These are phyloP conservation scores for Clitarchus hookeri DNA, from an alignment of 2,888 invertebrate genomes.

Conservation along the genomic window DNA sequence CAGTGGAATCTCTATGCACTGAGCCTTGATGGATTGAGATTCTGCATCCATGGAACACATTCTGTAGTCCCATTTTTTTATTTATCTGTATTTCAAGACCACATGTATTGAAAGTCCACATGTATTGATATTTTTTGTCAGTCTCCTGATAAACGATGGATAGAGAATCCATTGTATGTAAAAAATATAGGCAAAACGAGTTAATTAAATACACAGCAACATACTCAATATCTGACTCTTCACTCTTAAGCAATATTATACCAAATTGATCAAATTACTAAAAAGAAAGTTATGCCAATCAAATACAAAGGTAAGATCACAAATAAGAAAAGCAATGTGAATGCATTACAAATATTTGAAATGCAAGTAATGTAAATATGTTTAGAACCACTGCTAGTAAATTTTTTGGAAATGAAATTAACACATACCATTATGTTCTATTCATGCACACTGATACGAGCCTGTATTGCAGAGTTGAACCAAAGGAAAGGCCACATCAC, in stretches of 20 bases:
- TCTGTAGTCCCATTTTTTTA: too few species aligned
- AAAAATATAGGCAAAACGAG: not conserved
- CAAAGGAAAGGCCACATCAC: not conserved
- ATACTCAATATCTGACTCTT: not conserved
- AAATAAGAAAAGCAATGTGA: not conserved
- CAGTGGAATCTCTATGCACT: too few species aligned
- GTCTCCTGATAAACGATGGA: too few species aligned
- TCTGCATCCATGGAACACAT: too few species aligned
- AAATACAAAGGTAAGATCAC: not conserved
- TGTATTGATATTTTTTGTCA: too few species aligned
- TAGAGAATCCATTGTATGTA: not conserved
- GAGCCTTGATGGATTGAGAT: too few species aligned
- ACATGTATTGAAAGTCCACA: too few species aligned
- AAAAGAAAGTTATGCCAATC: not conserved
- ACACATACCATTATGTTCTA: not conserved
- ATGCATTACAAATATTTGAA: not conserved
- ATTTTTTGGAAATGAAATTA: not conserved
- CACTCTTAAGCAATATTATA: not conserved
- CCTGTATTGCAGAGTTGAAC: not conserved
- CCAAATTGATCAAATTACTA: not conserved
- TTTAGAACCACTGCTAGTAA: not conserved
- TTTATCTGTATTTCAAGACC: too few species aligned
- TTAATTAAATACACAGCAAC: not conserved
- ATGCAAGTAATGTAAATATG: not conserved
- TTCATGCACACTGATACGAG: not conserved